Percentiles rank a stretch among this genome's conserved stretches.
phyloP scores from a whole-genome alignment of 2,113 vertebrate species.

The Planiliza haematocheilus region DNA sequence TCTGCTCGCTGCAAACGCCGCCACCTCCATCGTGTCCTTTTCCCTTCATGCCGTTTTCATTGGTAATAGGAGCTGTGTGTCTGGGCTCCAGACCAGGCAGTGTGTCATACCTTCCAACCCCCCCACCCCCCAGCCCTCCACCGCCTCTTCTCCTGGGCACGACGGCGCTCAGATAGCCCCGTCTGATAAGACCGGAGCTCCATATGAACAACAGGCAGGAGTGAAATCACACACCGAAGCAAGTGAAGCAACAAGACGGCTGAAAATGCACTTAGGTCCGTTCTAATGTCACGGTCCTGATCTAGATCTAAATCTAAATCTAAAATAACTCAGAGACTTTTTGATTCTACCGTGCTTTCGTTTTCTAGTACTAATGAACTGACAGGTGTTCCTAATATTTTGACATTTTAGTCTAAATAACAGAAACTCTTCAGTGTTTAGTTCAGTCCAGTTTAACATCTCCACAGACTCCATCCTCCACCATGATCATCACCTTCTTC shows the following conservation, averaged over 20 bases:
- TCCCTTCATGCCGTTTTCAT: conserved; percentile 37
- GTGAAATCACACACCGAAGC: conserved; percentile 8
- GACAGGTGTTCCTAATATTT: no score
- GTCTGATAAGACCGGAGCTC: conserved; percentile 34
- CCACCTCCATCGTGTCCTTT: conserved; percentile 33
- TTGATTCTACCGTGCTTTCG: no score
- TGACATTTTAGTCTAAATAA: no score
- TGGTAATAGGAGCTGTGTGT: conserved; percentile 69
- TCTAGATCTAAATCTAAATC: no score
- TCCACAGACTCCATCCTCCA: no score
- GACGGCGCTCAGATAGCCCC: conserved; percentile 19
- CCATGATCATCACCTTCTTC: no score
- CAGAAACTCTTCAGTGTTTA: no score
- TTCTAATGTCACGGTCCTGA: no score
- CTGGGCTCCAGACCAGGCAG: conserved; percentile 58
- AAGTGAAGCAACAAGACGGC: neutral
- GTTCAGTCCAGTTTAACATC: no score
- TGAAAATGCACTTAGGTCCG: neutral
- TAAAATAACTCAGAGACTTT: no score
- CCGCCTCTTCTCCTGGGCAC: conserved; percentile 16
- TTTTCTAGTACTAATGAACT: no score
- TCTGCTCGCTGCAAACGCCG: neutral
- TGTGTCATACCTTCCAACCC: conserved; percentile 75
- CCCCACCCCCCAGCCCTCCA: neutral
- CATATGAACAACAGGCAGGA: neutral